phyloP scores from a whole-genome alignment of 1,140 invertebrate genomes.

The Rhopalosiphum padi region DNA sequence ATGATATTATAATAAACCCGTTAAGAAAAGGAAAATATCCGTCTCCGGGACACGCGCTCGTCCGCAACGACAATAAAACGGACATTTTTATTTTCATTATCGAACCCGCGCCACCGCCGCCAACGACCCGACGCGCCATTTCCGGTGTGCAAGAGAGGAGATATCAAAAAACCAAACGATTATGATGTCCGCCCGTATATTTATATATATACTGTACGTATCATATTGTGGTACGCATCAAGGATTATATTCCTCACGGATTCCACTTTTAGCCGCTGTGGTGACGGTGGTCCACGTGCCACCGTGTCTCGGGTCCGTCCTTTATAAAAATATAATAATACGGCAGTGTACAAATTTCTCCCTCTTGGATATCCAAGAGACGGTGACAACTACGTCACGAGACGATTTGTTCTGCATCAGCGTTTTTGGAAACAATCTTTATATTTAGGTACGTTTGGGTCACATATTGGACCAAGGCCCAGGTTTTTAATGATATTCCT shows the following conservation, averaged over 20 bases:
- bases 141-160: not conserved
- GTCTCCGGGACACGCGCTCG: not conserved
- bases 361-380: not conserved
- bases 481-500: not conserved
- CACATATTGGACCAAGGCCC: not conserved
- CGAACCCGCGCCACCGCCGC: not conserved
- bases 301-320: not conserved
- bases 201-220: not conserved
- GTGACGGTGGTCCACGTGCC: not conserved
- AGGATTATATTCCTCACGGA: not conserved
- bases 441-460: not conserved
- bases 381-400: not conserved
- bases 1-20: not conserved
- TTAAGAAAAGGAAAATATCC: constrained; percentile 8
- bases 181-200: not conserved
- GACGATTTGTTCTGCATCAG: not conserved
- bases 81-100: constrained; percentile 23
- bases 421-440: not conserved
- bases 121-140: not conserved
- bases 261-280: not conserved
- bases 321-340: constrained; percentile 21
- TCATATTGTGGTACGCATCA: not conserved
- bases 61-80: constrained; percentile 10
- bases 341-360: not conserved
- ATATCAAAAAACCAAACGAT: not conserved